Percentiles rank a stretch among this genome's conserved stretches.
These are phyloP conservation scores for Micropoecilia bifurca DNA, from an alignment of 2,797 vertebrate genomes.

Conservation along the genomic window DNA sequence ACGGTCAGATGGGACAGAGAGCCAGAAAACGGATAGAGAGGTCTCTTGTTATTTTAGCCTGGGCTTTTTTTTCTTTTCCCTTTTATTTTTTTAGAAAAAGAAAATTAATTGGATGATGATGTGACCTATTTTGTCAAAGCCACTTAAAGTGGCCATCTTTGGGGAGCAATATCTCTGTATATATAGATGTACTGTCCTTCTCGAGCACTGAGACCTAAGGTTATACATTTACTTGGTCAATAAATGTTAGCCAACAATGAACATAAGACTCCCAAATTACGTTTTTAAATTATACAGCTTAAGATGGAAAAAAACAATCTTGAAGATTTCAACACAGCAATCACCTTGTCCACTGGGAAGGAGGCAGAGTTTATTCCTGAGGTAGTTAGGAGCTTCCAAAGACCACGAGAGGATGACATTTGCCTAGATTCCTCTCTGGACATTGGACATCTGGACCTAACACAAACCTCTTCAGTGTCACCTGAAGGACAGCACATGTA, in stretches of 20 bases:
- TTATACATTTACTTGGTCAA: conserved; percentile 31
- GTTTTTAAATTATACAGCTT: neutral
- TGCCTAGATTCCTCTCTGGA: neutral
- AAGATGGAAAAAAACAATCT: neutral
- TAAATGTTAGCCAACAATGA: neutral
- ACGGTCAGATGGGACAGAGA: conserved; percentile 69
- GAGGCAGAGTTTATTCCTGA: neutral
- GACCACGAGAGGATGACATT: neutral
- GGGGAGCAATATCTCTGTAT: conserved; percentile 43
- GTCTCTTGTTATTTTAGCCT: conserved; percentile 65
- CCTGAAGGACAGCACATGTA: neutral
- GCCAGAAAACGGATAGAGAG: conserved; percentile 60
- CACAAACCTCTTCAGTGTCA: neutral
- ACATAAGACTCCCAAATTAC: neutral
- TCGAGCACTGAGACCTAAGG: conserved; percentile 20
- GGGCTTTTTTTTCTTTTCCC: conserved; percentile 14
- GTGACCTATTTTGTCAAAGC: conserved; percentile 71
- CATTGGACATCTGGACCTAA: neutral
- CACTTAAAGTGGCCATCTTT: conserved; percentile 59
- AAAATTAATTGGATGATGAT: conserved; percentile 60
- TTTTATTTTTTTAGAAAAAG: conserved; percentile 44
- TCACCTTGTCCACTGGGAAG: neutral
- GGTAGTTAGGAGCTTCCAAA: neutral
- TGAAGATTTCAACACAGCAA: neutral
- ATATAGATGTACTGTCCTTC: conserved; percentile 26